These are phyloP conservation scores for Plagodis pulveraria DNA, from an alignment of 2,888 invertebrate species.

Conservation along the genomic window DNA sequence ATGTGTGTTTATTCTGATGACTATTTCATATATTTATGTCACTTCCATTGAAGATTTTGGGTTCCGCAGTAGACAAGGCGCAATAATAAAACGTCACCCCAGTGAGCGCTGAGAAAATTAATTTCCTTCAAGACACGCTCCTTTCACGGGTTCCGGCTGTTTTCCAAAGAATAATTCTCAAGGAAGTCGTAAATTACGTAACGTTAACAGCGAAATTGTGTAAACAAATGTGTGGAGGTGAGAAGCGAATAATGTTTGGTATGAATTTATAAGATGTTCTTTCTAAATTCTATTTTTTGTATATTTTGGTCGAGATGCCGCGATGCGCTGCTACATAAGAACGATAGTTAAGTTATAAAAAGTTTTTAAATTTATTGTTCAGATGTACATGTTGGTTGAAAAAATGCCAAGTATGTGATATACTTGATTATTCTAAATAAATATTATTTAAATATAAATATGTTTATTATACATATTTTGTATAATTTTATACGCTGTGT, in stretches of 20 bases:
- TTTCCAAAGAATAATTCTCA: slow-evolving; percentile 37
- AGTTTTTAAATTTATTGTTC: too few relatives aligned
- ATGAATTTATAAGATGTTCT: too few relatives aligned
- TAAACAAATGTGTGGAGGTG: slow-evolving; percentile 24
- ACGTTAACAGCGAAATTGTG: slow-evolving; percentile 30
- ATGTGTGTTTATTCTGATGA: neutral
- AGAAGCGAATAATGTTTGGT: neutral
- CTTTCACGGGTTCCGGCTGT: slow-evolving; percentile 29
- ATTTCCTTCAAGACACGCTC: slow-evolving; percentile 36
- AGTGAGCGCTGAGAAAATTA: slow-evolving; percentile 39
- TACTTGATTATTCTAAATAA: too few relatives aligned
- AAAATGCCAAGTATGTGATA: too few relatives aligned
- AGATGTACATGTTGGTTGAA: too few relatives aligned
- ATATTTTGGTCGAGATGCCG: too few relatives aligned
- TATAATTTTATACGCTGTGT: too few relatives aligned
- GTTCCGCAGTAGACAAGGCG: slow-evolving; percentile 29
- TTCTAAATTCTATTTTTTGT: too few relatives aligned
- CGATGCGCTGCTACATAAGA: too few relatives aligned
- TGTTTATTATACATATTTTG: too few relatives aligned
- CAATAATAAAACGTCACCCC: slow-evolving; percentile 44
- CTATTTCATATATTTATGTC: neutral
- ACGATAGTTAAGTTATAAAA: too few relatives aligned
- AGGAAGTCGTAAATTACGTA: slow-evolving; percentile 34
- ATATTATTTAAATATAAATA: too few relatives aligned
- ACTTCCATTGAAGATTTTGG: slow-evolving; percentile 14